Evolutionary conservation across 2,888 invertebrate species (phyloP), one percentile per base, ranked within the genome.

Genomic region (Ennomos erosarius): DNA sequence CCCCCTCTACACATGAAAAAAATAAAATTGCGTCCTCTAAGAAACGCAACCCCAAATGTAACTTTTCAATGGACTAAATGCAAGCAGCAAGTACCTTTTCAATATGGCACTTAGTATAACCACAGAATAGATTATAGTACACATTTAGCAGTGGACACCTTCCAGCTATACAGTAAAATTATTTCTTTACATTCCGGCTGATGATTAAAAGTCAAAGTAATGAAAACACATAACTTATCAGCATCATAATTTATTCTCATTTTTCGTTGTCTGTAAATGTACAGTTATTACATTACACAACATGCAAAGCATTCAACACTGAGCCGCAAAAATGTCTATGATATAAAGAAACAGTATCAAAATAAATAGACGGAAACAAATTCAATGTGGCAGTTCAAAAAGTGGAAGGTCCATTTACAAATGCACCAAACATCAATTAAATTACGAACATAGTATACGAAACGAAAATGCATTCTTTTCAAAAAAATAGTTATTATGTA

Each of bases 201-300:
- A 26, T 26, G 26, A 26, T 26, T 8, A 40, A 6, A 40, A 13
- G 8, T 10, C 45, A 37, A 12, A 55, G 53, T 42, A 48, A 72
- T 65, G 64, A 56, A 57, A 56, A 65, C 56, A 68, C 48, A 36
- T 55, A 59, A 66, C 67, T 73, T 26, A 26, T 77, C 62, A 73
- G 59, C 47, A 69, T 80, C 77, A 76, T 81, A 76, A 73, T 79
- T 82, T 81, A 79, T 79, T 80, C 6, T 74, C 67, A 69, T 72
- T 78, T 51, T 85, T 85, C 84, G 83, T 85, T 85, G 84, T 82
- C 73, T 76, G 67, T 71, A 71, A 68, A 69, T 73, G 73, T 60
- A 55, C 46, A 59, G 39, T 70, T 67, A 67, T 71, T 67, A 49
- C 49, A 53, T 61, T 57, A 43, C 52, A 71, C 69, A 69, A 69